Conservation (phyloP, 2,888 invertebrate genomes). For the Lissocephala sabroskyi region DNA sequence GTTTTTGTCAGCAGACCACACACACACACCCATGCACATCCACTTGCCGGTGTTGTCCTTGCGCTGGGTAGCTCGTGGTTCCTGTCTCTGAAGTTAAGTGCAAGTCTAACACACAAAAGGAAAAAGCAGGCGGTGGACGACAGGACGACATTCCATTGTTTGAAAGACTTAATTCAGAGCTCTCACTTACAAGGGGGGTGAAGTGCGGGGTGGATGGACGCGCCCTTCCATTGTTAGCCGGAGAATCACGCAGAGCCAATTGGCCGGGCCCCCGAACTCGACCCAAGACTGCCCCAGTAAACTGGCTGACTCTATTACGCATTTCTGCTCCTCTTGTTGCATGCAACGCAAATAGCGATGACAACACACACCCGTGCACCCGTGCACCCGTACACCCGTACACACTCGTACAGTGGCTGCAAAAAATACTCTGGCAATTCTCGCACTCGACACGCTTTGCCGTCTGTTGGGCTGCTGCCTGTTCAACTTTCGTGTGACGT, state of each 20-base stretch:
- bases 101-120: constrained; percentile 55
- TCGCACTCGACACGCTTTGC: background rate
- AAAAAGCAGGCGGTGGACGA: constrained; percentile 1
- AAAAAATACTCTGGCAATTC: constrained; percentile 19
- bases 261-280: no score
- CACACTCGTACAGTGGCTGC: no score
- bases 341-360: constrained; percentile 57
- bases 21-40: constrained; percentile 9
- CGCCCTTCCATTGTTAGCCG: background rate
- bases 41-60: constrained; percentile 41
- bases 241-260: constrained; percentile 28
- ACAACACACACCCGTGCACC: no score
- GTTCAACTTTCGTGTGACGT: constrained; percentile 39
- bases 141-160: constrained; percentile 54
- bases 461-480: background rate
- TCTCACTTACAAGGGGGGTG: constrained; percentile 27
- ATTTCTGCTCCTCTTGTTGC: constrained; percentile 27
- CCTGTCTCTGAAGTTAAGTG: constrained; percentile 63
- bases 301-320: constrained; percentile 58
- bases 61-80: constrained; percentile 43
- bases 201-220: no score
- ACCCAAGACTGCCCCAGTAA: constrained; percentile 19
- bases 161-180: constrained; percentile 55
- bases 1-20: constrained; percentile 51
- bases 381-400: no score